Evolutionary conservation across 2,113 vertebrate genomes (phyloP), one percentile per base, ranked within the genome.

Genomic region (Megaleporinus macrocephalus): DNA sequence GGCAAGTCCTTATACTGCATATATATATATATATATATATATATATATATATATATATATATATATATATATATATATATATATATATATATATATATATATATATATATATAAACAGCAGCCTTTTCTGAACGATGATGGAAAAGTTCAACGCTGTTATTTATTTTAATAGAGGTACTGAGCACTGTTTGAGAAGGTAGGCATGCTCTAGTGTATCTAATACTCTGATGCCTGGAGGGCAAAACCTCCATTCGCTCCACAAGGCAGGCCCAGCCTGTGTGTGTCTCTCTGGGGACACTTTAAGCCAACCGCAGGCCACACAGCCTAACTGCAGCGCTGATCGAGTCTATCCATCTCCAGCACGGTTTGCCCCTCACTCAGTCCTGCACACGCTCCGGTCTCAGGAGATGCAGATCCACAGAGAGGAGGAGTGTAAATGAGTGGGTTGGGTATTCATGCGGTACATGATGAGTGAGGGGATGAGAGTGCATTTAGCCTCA

Each of bases 381-480:
- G 68, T 78, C 49, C 49, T 36, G 61, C 78, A 76, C 44, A 70
- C 53, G 36, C 66, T 80, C 47, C 36, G 94, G 94, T 95, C 89
- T 93, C 94, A 89, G 93, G 81, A 94, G 95, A 95, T 79, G 94
- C 92, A 90, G 92, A 93, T 94, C 93, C 89, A 93, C 91, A 94
- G 79, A 95, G 94, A 93, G 93, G 94, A 94, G 93, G 96, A 93
- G 94, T 95, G 94, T 94, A 95, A 96, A 96, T 95, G 94, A 94
- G 94, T 95, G 94, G 95, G 94, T 95, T 95, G 95, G 95, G 94
- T 96, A 96, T 96, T 96, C 95, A 95, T 95, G 95, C 95, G 93
- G 95, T 96, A 95, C 94, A 95, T 95, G 94, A 93, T 93, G 90
- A 95, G 95, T 90, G 69, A 91, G 94, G 93, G 91, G 94, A 59